These are phyloP conservation scores for Drosophila parthenogenetica DNA, from an alignment of 2,888 invertebrate genomes.

Conservation along the genomic window DNA sequence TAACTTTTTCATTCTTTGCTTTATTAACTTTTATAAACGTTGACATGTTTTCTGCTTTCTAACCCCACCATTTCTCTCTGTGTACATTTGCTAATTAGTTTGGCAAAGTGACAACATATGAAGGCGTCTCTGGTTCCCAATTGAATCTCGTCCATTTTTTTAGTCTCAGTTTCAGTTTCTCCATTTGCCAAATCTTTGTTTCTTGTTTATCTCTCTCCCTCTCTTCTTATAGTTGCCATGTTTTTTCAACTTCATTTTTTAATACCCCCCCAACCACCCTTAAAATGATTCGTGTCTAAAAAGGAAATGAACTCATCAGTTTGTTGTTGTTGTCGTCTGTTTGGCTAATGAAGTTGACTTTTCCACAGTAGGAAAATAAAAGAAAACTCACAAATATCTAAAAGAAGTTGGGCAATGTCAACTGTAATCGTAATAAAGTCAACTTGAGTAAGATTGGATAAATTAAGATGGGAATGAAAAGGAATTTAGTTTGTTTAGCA, in stretches of 20 bases:
- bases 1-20: constrained; percentile 58
- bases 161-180: constrained; percentile 3
- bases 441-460: constrained; percentile 23
- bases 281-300: constrained; percentile 54
- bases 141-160: constrained; percentile 15
- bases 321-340: constrained; percentile 35
- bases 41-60: constrained; percentile 31
- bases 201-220: background rate
- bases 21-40: constrained; percentile 67
- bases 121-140: constrained; percentile 23
- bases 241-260: constrained; percentile 2
- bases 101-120: constrained; percentile 53
- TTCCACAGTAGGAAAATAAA: constrained; percentile 11
- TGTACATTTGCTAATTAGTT: constrained; percentile 79
- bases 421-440: constrained; percentile 22
- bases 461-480: background rate
- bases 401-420: constrained; percentile 21
- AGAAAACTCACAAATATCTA: background rate
- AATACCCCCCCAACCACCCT: background rate
- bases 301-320: constrained; percentile 75
- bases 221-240: background rate
- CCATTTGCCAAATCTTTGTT: constrained; percentile 9
- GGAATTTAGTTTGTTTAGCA: background rate
- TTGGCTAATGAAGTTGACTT: constrained; percentile 63
- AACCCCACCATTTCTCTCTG: constrained; percentile 26